These are phyloP conservation scores for Nymphalis urticae DNA, from an alignment of 2,888 invertebrate genomes.

Conservation along the genomic window DNA sequence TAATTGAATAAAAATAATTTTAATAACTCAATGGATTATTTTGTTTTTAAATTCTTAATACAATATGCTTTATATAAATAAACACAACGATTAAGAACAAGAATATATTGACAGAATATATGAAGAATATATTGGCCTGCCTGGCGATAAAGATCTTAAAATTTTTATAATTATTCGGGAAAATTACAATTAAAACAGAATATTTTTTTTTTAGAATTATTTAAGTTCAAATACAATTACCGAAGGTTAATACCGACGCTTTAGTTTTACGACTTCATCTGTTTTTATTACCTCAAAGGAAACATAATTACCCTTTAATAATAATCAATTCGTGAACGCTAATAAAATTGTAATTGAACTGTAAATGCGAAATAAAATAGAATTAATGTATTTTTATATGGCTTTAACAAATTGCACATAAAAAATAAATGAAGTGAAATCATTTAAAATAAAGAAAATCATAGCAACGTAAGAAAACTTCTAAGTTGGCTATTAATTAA, in stretches of 20 bases:
- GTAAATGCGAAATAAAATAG: neutral
- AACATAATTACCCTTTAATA: conserved; percentile 8
- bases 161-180: too few species aligned
- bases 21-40: neutral
- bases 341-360: conserved; percentile 9
- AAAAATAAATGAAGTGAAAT: too few species aligned
- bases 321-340: conserved; percentile 21
- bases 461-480: too few species aligned
- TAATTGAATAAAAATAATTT: conserved; percentile 3
- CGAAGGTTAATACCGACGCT: neutral
- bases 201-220: neutral
- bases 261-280: conserved; percentile 21
- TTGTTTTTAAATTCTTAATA: conserved; percentile 22
- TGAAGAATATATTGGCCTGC: too few species aligned
- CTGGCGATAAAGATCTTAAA: too few species aligned
- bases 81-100: too few species aligned
- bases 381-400: neutral
- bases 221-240: conserved; percentile 13
- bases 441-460: too few species aligned
- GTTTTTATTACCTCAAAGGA: conserved; percentile 19
- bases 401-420: too few species aligned
- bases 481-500: too few species aligned
- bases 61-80: too few species aligned
- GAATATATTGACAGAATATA: too few species aligned
- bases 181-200: too few species aligned